Base-by-base conservation (phyloP, 2,797 vertebrate species). In the Scolopax bukidnonensis region DNA sequence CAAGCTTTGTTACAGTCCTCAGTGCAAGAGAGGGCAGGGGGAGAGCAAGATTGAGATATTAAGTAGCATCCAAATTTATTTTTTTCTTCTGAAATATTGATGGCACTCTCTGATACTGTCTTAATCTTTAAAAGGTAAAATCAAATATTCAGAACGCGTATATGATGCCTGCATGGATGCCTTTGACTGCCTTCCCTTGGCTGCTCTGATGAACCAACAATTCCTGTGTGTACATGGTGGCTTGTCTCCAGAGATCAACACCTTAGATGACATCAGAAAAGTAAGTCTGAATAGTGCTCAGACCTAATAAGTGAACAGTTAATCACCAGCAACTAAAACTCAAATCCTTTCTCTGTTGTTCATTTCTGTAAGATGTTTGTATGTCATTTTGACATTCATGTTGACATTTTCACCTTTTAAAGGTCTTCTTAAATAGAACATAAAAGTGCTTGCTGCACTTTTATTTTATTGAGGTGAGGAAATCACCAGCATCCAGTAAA, bases 161-260 rank as follows among this genome's bases (percentile, higher is more conserved):
- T 99, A 99, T 93, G 99, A 99, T 50, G 99, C 99, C 95, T 99
- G 99, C 97, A 99, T 99, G 99, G 99, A 99, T 94, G 99, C 99
- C 98, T 99, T 99, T 5, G 99, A 99, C 98, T 99, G 99, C 98
- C 99, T 99, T 97, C 99, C 99, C 25, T 96, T 99, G 99, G 99
- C 99, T 68, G 99, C 99, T 74, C 98, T 99, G 97, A 99, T 99
- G 99, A 99, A 99, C 98, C 99, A 99, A 97, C 99, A 99, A 93
- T 99, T 99, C 98, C 98, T 99, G 96, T 99, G 99, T 96, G 99
- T 99, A 92, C 99, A 99, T 0, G 99, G 99, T 75, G 99, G 99
- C 91, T 98, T 99, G 96, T 99, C 99, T 96, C 99, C 99, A n/a
- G 99, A 99, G 98, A 99, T 99, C 98, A 99, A 99, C 97, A 99